phyloP scores from a whole-genome alignment of 2,113 vertebrate species.

The Chamaea fasciata region DNA sequence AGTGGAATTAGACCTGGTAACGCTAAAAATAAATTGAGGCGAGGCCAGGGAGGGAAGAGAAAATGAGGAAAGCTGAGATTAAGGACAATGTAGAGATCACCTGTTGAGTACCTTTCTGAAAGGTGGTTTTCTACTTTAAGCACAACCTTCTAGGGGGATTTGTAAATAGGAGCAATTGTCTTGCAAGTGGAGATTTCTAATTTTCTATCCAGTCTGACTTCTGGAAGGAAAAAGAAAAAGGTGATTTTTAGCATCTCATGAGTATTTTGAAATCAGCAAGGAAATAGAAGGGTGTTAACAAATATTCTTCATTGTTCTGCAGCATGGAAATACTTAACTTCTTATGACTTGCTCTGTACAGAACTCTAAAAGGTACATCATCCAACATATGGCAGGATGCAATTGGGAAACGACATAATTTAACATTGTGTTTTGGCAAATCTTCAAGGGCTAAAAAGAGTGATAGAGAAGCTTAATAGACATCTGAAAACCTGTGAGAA shows the following conservation, averaged over 20 bases:
- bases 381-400: neutral
- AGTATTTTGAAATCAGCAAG: neutral
- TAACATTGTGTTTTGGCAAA: neutral
- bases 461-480: neutral
- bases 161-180: neutral
- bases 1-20: neutral
- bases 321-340: neutral
- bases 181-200: neutral
- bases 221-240: neutral
- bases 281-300: neutral
- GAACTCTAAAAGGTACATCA: neutral
- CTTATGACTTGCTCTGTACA: neutral
- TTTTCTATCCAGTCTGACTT: neutral
- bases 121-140: neutral
- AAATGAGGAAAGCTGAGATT: neutral
- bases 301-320: neutral
- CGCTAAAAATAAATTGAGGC: neutral
- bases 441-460: constrained; percentile 2
- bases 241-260: neutral
- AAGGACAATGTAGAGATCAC: neutral
- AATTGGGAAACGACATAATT: neutral
- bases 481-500: constrained; percentile 2
- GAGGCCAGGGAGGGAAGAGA: neutral
- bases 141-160: neutral
- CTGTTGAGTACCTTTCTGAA: neutral